Conservation (phyloP, 2,888 invertebrate species). For the Pteria penguin region DNA sequence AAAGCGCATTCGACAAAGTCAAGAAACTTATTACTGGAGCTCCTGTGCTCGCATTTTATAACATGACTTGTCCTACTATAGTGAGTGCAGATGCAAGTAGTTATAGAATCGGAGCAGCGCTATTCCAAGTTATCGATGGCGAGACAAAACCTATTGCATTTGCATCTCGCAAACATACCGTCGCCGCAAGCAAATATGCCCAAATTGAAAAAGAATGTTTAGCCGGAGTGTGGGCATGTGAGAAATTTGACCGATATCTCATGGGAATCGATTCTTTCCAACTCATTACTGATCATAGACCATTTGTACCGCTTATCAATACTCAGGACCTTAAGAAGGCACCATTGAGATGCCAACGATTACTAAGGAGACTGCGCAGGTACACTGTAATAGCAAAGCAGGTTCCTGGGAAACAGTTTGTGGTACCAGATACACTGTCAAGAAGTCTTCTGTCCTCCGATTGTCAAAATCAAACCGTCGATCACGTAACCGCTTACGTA, state of each 20-base stretch:
- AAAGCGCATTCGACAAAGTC: conserved; percentile 43
- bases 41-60: conserved; percentile 51
- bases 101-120: conserved; percentile 55
- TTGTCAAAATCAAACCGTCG: too few relatives aligned
- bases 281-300: too few relatives aligned
- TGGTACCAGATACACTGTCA: conserved; percentile 33
- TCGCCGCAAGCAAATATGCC: conserved; percentile 49
- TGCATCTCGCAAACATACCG: conserved; percentile 53
- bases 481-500: conserved; percentile 19
- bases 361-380: conserved; percentile 48
- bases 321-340: too few relatives aligned
- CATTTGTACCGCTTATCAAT: too few relatives aligned
- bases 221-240: too few relatives aligned
- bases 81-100: conserved; percentile 57
- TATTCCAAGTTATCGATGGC: conserved; percentile 43
- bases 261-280: conserved; percentile 47
- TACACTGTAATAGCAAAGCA: conserved; percentile 30
- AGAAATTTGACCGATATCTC: too few relatives aligned
- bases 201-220: too few relatives aligned
- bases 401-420: conserved; percentile 24
- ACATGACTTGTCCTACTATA: conserved; percentile 45
- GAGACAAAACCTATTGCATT: conserved; percentile 50
- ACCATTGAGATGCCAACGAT: conserved; percentile 51
- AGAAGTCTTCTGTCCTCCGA: conserved; percentile 28
- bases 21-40: conserved; percentile 47